Evolutionary conservation across 2,797 vertebrate species (phyloP), one percentile per base, ranked within the genome.

Genomic region (Pygocentrus nattereri): DNA sequence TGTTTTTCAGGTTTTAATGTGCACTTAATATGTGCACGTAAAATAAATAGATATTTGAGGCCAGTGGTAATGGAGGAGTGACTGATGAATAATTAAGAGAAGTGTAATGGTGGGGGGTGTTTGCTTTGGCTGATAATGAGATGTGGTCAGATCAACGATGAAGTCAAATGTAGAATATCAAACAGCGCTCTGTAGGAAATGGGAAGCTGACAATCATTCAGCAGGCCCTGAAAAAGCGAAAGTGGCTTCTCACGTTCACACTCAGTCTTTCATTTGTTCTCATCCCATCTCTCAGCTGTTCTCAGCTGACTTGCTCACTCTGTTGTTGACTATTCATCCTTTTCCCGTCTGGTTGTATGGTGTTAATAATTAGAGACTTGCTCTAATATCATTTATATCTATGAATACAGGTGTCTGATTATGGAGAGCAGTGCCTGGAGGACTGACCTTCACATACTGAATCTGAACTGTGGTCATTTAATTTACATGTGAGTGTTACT

Each of bases 31-130:
- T 13, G 41, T 47, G 23, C 7, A 30, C 18, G 44, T 71, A 30
- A 71, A 50, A 50, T 50, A 69, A 50, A 49, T 71, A 30, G 47
- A 52, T 13, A 19, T 71, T 71, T 52, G n/a, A 21, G 47, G 16
- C 10, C 25, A 71, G 2, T 52, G 25, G 25, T 31, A 52, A 38
- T 67, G 34, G 31, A 11, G 10, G 31, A n/a, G 27, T 34, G 61
- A 31, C 1, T 67, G 64, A 52, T 71, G 25, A 71, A 71, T 71
- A 30, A 71, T 71, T 70, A 47, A 47, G 19, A 68, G 8, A 4
- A 44, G n/a, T 68, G 15, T 68, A 23, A n/a, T 13, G 7, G 64
- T 13, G 7, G 64, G 18, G 21, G 38, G 23, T 68, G 38, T 68
- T 44, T 68, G 41, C 21, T 3, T 19, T 70, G 68, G 25, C 47